These are phyloP conservation scores for Gymnocypris eckloni DNA, from an alignment of 2,797 vertebrate genomes.

Conservation along the genomic window DNA sequence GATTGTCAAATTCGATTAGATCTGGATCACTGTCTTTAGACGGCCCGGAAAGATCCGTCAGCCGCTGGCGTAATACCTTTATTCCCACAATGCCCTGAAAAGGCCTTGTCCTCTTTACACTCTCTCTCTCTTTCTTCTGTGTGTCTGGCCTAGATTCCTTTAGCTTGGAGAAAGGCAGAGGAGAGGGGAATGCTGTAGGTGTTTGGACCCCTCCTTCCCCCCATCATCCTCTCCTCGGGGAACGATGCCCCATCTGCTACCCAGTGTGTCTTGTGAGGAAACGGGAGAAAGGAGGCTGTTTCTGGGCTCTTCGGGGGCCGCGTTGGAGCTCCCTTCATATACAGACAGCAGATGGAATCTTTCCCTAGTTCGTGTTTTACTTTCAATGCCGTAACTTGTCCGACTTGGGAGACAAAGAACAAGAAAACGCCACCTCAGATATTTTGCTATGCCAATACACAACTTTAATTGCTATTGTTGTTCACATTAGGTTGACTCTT, in stretches of 20 bases:
- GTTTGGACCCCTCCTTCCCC: conserved; percentile 81
- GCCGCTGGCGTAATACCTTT: background rate
- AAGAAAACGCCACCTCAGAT: background rate
- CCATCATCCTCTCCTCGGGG: conserved; percentile 74
- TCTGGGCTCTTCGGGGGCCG: conserved; percentile 74
- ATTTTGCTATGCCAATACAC: background rate
- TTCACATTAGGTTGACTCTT: background rate
- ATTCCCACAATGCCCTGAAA: conserved; percentile 15
- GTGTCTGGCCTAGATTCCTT: conserved; percentile 49
- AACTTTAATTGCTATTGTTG: background rate
- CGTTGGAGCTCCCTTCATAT: conserved; percentile 80
- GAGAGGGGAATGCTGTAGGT: conserved; percentile 84
- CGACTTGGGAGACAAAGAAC: background rate
- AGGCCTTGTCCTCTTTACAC: conserved; percentile 1
- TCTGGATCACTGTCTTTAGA: background rate
- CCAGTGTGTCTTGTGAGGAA: conserved; percentile 68
- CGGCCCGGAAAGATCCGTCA: background rate
- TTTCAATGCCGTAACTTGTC: conserved; percentile 88
- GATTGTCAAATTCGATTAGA: conserved; percentile 20
- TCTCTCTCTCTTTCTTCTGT: conserved; percentile 11
- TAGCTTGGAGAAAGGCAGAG: conserved; percentile 69
- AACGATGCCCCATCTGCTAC: conserved; percentile 87
- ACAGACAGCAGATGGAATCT: conserved; percentile 85
- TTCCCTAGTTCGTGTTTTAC: conserved; percentile 83
- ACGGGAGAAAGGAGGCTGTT: conserved; percentile 9